A percentile compares a stretch with the other conserved stretches of the same genome.
Evolutionary conservation across 2,113 vertebrate species (phyloP).

Genomic region (Emberiza fucata): DNA sequence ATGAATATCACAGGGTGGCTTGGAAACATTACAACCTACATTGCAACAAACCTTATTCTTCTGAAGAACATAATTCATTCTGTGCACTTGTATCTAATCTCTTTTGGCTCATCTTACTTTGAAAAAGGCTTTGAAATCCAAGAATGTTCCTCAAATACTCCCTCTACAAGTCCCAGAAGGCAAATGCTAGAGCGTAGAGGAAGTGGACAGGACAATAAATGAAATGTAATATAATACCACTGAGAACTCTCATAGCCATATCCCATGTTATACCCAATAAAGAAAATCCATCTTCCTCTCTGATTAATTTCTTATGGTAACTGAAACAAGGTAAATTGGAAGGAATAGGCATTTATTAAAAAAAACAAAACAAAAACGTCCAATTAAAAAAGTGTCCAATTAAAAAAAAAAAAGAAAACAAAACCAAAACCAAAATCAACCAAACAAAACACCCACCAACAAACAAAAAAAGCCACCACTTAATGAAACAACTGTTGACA

Average conservation of each 20-base stretch:
- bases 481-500: not conserved
- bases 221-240: not conserved
- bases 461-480: not conserved
- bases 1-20: not conserved
- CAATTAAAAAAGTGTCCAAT: no score
- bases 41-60: not conserved
- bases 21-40: not conserved
- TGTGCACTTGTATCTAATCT: not conserved
- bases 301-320: not conserved
- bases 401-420: not conserved
- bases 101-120: constrained; percentile 18
- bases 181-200: not conserved
- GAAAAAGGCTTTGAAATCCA: constrained; percentile 21
- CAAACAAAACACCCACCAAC: not conserved
- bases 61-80: not conserved
- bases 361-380: not conserved
- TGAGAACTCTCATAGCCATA: not conserved
- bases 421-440: not conserved
- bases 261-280: not conserved
- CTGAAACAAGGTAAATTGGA: not conserved
- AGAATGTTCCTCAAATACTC: constrained; percentile 6
- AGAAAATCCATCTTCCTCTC: not conserved
- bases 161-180: not conserved
- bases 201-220: not conserved
- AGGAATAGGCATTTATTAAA: not conserved